Evolutionary conservation across 2,797 vertebrate genomes (phyloP), one percentile per base, ranked within the genome.

Genomic region (Brachymystax lenok): DNA sequence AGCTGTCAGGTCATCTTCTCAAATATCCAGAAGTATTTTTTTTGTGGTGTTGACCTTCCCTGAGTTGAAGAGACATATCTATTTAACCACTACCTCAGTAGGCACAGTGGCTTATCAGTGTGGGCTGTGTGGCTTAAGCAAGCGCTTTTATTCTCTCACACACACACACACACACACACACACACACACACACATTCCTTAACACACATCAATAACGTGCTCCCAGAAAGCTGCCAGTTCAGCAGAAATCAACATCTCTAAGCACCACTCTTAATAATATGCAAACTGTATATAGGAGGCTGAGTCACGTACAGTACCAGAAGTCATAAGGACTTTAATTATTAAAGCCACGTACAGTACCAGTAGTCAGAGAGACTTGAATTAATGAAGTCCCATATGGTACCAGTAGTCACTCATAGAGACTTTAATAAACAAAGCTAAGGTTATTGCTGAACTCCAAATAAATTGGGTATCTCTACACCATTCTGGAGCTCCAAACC

Each of bases 1-100:
- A 88, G 87, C 83, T 91, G 91, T 87, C 88, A 88, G 88, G 92
- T 94, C 94, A 92, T 94, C 91, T 90, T 93, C 93, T 94, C 93
- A 93, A 89, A 93, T 95, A 89, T 94, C 93, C 90, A 91, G 92
- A 94, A 92, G 90, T 79, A 71, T 78, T 78, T 85, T 56, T 56
- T 83, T 77, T 85, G 86, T 88, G 83, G 85, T 81, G 71, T 89
- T 94, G 93, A 94, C 93, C 93, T 94, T 94, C 88, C 85, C 83
- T 14, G 63, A 88, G 87, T 90, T 78, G 86, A 87, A 89, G 77
- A 86, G 82, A 87, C 82, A 80, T 12, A 12, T 90, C 83, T 88
- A 79, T 92, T 82, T 86, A 90, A 84, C 89, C 86, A 83, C 90
- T 87, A 89, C 87, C 87, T 89, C 84, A 92, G 90, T 88, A 89